These are phyloP conservation scores for Diceros bicornis DNA, from an alignment of 2,797 vertebrate species.

Conservation along the genomic window DNA sequence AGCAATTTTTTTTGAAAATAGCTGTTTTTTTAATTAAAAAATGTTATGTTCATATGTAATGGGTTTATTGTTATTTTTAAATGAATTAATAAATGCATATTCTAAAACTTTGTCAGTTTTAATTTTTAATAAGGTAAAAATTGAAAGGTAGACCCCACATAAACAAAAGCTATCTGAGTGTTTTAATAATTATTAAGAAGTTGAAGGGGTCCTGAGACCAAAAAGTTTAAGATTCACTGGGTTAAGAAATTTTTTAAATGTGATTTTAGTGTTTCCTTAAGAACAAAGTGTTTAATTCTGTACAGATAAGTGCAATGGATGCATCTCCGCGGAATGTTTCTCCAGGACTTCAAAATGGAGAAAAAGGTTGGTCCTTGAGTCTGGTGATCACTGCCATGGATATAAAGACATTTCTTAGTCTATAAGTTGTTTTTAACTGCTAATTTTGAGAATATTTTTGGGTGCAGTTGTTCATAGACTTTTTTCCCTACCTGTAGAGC, in stretches of 20 bases:
- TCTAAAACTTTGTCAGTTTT: slow-evolving; percentile 36
- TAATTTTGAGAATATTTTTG: slow-evolving; percentile 47
- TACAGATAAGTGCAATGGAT: slow-evolving; percentile 94
- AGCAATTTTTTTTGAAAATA: neutral
- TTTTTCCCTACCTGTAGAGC: neutral
- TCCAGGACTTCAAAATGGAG: slow-evolving; percentile 96
- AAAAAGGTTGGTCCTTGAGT: slow-evolving; percentile 93
- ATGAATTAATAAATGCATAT: slow-evolving; percentile 3
- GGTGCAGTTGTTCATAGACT: neutral
- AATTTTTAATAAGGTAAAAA: slow-evolving; percentile 55
- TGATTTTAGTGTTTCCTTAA: slow-evolving; percentile 46
- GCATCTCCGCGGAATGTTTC: slow-evolving; percentile 97
- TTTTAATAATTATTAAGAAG: slow-evolving; percentile 62
- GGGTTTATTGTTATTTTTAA: slow-evolving; percentile 62
- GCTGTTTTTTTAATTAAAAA: slow-evolving; percentile 1
- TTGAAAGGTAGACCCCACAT: neutral
- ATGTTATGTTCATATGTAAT: slow-evolving; percentile 28
- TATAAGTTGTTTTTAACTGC: slow-evolving; percentile 24
- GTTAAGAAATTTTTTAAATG: neutral
- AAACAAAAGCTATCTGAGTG: neutral
- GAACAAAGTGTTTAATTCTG: slow-evolving; percentile 51
- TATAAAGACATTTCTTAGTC: slow-evolving; percentile 27
- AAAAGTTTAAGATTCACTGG: neutral
- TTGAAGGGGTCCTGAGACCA: neutral
- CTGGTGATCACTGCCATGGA: neutral